Evolutionary conservation across 2,888 invertebrate genomes (phyloP), one percentile per base, ranked within the genome.

Genomic region (Muscina levida): DNA sequence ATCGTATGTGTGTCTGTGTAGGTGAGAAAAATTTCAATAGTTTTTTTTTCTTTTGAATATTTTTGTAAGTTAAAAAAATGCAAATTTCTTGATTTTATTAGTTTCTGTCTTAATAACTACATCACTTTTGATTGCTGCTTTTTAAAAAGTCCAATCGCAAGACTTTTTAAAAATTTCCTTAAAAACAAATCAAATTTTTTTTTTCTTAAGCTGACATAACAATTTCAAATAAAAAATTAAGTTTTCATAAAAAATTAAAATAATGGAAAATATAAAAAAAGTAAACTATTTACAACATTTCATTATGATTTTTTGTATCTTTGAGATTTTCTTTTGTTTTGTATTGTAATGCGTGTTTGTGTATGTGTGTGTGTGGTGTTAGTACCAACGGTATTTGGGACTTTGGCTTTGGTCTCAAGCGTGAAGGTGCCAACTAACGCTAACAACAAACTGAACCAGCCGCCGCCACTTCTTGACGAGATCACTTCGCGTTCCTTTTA

Each of bases 101-200:
- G 17, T 62, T 62, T 68, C 8, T 62, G 1, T 39, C 89, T 88
- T 89, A 88, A 86, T 5, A 85, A 86, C 89, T 89, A 89, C 89
- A 89, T 89, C 90, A 89, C 89, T 88, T 89, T 89, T 88, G 87
- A 86, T 86, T 85, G 86, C 85, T 84, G 85, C 85, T 85, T 85
- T 85, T 85, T 84, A 84, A 82, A 78, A 80, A 79, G 81, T 77
- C 81, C 77, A 74, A 78, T 67, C 81, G 81, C 74, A 74, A 81
- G 81, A 78, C 81, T 78, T 77, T 74, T 81, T 15, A 74, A 81
- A 77, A 74, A 81, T 74, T 62, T 72, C 72, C 39, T 59, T 81
- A 65, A 51, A 62, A 42, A 42, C 72, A 74, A 77, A 68, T 22
- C 48, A 44, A n/a, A 26, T 42, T 22, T 59, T 62, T 42, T 39